Evolutionary conservation across 2,888 invertebrate species (phyloP), one percentile per base, ranked within the genome.

Genomic region (Seladonia tumulorum): DNA sequence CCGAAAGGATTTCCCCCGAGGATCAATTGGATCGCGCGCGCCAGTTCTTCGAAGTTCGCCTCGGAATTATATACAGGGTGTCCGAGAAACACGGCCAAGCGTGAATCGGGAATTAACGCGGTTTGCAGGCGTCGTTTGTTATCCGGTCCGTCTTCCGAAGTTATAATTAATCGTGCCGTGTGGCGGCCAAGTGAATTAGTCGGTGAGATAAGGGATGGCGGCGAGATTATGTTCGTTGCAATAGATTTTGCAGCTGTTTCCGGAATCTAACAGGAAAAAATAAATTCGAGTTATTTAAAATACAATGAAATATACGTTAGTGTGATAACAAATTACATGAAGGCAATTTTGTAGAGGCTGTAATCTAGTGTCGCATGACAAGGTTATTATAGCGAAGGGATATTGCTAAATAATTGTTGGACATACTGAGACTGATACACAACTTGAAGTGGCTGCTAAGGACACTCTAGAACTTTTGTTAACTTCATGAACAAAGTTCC

Each of bases 1-100:
- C n/a, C 39, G 49, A 25, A 66, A 63, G 77, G 60, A 72, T 49
- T 72, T 72, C 10, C 72, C 42, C 70, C 70, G 35, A 35, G 75
- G 66, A 53, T 57, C 53, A 53, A 68, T 42, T 70, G 66, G 53
- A 75, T 81, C 16, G 53, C n/a, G 16, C 71, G n/a, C 25, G 14
- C 25, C 22, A 47, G 45, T 71, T 71, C 45, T 68, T 71, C 49
- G 72, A 49, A 49, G 25, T 49, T 72, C 25, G 70, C 18, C 45
- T 8, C 49, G 39, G 10, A 39, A 35, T 68, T 68, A 68, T 29
- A 14, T 39, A 68, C 39, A 16, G 68, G 12, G 68, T 68, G 68
- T 35, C 29, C 66, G 66, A 66, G n/a, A 47, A 72, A 45, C 10
- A 47, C 25, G n/a, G n/a, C 47, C 4, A n/a, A 47, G 14, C 18